These are phyloP conservation scores for Hirtodrosophila histrioides DNA, from an alignment of 2,888 invertebrate genomes.

Conservation along the genomic window DNA sequence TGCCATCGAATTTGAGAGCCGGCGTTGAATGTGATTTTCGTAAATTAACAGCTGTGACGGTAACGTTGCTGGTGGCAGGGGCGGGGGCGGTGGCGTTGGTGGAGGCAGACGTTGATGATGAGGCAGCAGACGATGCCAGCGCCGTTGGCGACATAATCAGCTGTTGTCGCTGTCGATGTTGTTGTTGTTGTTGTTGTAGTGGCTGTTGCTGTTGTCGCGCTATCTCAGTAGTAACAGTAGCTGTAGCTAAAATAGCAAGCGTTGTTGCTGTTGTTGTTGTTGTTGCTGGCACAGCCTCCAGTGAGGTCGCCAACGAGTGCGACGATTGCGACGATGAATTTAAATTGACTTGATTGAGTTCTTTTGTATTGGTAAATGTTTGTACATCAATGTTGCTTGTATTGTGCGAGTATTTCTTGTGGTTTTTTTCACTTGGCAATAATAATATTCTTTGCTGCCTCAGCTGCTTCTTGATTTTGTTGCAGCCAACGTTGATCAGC, in stretches of 20 bases:
- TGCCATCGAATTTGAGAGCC: slow-evolving; percentile 48
- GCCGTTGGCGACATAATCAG: slow-evolving; percentile 67
- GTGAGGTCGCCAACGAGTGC: slow-evolving; percentile 52
- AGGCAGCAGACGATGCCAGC: slow-evolving; percentile 32
- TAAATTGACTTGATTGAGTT: slow-evolving; percentile 80
- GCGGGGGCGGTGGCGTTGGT: slow-evolving; percentile 24
- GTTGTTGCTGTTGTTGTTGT: slow-evolving; percentile 39
- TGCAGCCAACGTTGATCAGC: slow-evolving; percentile 46
- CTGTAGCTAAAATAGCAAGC: slow-evolving; percentile 34
- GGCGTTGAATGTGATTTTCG: slow-evolving; percentile 76
- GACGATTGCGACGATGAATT: slow-evolving; percentile 62
- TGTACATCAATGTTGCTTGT: slow-evolving; percentile 63
- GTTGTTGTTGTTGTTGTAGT: slow-evolving; percentile 21
- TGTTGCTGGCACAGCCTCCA: slow-evolving; percentile 47
- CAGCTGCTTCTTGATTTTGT: slow-evolving; percentile 62
- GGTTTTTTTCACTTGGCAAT: slow-evolving; percentile 55
- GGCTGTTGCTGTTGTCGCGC: slow-evolving; percentile 41
- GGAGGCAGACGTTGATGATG: slow-evolving; percentile 35
- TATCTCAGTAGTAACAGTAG: slow-evolving; percentile 55
- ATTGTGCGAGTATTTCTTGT: slow-evolving; percentile 39
- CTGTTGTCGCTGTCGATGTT: slow-evolving; percentile 42
- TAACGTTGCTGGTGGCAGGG: slow-evolving; percentile 2
- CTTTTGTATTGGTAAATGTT: slow-evolving; percentile 78
- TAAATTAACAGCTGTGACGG: slow-evolving; percentile 43
- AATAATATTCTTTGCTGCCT: slow-evolving; percentile 57